A percentile compares a stretch with the other conserved stretches of the same genome.
Evolutionary conservation across 2,888 invertebrate species (phyloP).

Genomic region (Clunio marinus): DNA sequence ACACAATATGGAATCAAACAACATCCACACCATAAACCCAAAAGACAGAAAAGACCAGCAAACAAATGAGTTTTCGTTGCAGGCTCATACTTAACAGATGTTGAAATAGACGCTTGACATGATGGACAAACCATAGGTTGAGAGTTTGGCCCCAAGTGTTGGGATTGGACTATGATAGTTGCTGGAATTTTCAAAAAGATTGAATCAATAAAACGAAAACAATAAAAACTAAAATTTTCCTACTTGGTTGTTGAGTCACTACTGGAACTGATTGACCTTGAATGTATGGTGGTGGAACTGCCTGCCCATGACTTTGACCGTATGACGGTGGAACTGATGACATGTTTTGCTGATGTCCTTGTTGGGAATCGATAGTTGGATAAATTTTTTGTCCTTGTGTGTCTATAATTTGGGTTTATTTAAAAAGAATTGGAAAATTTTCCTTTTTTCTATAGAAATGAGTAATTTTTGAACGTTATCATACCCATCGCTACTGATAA

Average conservation of each 20-base stretch:
- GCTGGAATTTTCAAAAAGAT: background rate
- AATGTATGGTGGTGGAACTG: constrained; percentile 35
- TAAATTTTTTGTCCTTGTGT: no score
- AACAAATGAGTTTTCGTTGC: constrained; percentile 55
- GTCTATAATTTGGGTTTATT: no score
- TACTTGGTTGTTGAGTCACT: constrained; percentile 15
- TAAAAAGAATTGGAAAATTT: no score
- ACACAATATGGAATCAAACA: constrained; percentile 53
- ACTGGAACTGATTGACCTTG: constrained; percentile 32
- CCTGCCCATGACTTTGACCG: no score
- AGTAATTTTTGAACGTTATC: no score
- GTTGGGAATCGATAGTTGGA: no score
- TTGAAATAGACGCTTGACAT: constrained; percentile 52
- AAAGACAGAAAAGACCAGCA: constrained; percentile 49
- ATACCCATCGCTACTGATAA: no score
- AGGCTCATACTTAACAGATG: constrained; percentile 50
- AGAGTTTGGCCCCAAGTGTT: constrained; percentile 47
- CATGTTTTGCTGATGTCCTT: no score
- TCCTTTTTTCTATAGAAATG: no score
- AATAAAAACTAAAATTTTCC: no score
- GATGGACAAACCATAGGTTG: constrained; percentile 51
- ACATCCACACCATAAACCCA: constrained; percentile 53
- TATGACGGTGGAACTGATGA: no score
- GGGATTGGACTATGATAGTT: background rate
- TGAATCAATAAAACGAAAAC: background rate